Evolutionary conservation across 2,888 invertebrate species (phyloP).

Genomic region (Tholera decimalis): DNA sequence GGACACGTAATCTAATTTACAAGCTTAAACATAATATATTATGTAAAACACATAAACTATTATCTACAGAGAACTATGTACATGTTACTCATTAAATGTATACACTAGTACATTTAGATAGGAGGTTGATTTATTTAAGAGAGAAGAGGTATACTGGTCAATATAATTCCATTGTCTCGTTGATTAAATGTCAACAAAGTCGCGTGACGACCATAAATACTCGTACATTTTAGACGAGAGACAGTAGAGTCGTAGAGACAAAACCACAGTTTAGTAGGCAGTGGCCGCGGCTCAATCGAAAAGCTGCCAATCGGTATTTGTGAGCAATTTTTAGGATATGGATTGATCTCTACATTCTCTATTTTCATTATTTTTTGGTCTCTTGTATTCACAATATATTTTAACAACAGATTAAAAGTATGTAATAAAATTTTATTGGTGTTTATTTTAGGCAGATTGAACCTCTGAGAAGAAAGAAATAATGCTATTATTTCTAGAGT

Average conservation of each 20-base stretch:
- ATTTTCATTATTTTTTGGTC: too few relatives aligned
- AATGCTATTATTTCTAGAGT: neutral
- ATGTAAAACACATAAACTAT: too few relatives aligned
- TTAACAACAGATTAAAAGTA: neutral
- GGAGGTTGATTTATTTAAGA: too few relatives aligned
- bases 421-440: neutral
- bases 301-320: conserved; percentile 3
- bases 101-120: too few relatives aligned
- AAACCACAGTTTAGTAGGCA: conserved; percentile 34
- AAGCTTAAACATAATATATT: too few relatives aligned
- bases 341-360: neutral
- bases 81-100: too few relatives aligned
- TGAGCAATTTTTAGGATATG: neutral
- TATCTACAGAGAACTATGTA: too few relatives aligned
- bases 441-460: conserved; percentile 4
- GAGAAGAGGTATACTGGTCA: conserved; percentile 8
- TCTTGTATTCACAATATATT: neutral
- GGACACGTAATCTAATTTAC: too few relatives aligned
- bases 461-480: neutral
- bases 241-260: conserved; percentile 11
- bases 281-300: conserved; percentile 3
- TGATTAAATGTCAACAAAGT: conserved; percentile 37
- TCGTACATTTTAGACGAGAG: conserved; percentile 16
- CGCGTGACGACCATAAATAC: conserved; percentile 23
- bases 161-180: conserved; percentile 16